Evolutionary conservation across 1,140 invertebrate genomes (phyloP).

Genomic region (Atta texana): DNA sequence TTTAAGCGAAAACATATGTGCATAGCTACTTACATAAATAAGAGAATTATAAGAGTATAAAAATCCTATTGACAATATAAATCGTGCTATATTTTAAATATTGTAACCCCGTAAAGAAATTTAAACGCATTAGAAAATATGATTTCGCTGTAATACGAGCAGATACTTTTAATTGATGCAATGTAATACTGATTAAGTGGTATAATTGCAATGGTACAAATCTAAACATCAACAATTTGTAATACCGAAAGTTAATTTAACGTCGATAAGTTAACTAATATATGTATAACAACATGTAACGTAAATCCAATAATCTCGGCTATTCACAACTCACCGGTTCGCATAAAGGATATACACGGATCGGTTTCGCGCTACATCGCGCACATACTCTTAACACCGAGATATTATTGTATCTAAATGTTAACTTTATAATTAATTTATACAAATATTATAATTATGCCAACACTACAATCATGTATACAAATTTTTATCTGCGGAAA

Average conservation of each 20-base stretch:
- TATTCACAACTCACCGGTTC: no score
- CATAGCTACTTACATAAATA: background rate
- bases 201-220: background rate
- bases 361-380: no score
- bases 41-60: conserved; percentile 10
- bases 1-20: background rate
- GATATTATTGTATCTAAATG: no score
- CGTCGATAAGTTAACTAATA: background rate
- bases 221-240: background rate
- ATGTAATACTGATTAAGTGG: background rate
- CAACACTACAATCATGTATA: background rate
- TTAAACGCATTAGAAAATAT: background rate
- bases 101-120: background rate
- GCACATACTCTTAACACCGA: no score
- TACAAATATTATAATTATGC: background rate
- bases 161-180: background rate
- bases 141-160: background rate
- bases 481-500: background rate
- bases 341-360: no score
- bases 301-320: no score
- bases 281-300: background rate
- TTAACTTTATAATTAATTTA: background rate
- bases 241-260: background rate
- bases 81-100: background rate
- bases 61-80: background rate